A percentile compares a stretch with the other conserved stretches of the same genome.
These are phyloP conservation scores for Sinocyclocheilus grahami DNA, from an alignment of 2,113 vertebrate species.

Conservation along the genomic window DNA sequence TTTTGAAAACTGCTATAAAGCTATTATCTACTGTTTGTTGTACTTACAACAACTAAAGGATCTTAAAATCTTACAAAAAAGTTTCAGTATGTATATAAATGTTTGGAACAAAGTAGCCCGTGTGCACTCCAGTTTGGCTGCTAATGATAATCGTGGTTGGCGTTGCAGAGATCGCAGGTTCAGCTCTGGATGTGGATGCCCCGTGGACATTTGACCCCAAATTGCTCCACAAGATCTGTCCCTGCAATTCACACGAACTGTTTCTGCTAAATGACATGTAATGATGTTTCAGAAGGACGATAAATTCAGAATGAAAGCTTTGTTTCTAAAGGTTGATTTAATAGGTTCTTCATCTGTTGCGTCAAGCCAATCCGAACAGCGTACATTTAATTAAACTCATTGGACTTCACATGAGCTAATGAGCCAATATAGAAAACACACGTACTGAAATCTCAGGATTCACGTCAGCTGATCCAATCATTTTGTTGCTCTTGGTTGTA, in stretches of 20 bases:
- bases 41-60: neutral
- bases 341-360: neutral
- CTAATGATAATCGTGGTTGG: neutral
- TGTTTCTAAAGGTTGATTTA: constrained; percentile 15
- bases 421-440: neutral
- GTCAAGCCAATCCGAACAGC: neutral
- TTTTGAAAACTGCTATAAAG: neutral
- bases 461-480: neutral
- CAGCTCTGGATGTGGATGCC: neutral
- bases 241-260: neutral
- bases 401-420: constrained; percentile 11
- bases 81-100: neutral
- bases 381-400: neutral
- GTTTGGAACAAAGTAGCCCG: neutral
- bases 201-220: neutral
- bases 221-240: neutral
- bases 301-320: constrained; percentile 9
- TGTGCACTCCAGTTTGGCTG: neutral
- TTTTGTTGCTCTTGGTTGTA: neutral
- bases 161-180: neutral
- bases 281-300: neutral
- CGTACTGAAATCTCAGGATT: constrained; percentile 1
- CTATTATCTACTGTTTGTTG: neutral
- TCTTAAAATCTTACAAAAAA: neutral
- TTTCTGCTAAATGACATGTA: neutral